Evolutionary conservation across 92 coral and sea anemone genomes (phyloP).

Genomic region (Galaxea fascicularis): DNA sequence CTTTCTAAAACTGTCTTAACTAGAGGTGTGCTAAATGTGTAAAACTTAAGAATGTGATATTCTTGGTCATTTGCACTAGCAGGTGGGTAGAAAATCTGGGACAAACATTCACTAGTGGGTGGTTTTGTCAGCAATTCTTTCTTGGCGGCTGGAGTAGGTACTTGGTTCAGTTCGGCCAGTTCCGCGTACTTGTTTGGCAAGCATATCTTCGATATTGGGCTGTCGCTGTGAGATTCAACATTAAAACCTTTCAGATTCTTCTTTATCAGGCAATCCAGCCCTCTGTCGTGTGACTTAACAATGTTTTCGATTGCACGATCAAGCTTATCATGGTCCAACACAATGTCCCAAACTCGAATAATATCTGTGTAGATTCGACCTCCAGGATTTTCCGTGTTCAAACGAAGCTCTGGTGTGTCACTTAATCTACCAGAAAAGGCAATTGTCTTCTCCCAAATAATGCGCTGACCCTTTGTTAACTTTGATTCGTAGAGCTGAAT

Average conservation of each 20-base stretch:
- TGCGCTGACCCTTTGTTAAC: constrained; percentile 79
- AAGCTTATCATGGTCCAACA: constrained; percentile 79
- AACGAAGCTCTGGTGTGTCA: constrained; percentile 72
- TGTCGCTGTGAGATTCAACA: background rate
- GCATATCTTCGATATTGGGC: background rate
- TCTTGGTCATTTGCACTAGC: constrained; percentile 95
- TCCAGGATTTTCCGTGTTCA: constrained; percentile 20
- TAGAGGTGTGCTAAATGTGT: constrained; percentile 82
- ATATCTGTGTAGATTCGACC: constrained; percentile 92
- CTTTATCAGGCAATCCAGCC: constrained; percentile 88
- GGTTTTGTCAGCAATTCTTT: constrained; percentile 34
- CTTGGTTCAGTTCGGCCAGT: constrained; percentile 18
- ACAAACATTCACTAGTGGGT: constrained; percentile 35
- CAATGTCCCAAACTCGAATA: constrained; percentile 97
- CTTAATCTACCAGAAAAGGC: constrained; percentile 94
- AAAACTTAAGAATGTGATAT: constrained; percentile 95
- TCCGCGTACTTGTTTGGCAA: constrained; percentile 49
- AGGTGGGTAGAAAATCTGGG: constrained; percentile 85
- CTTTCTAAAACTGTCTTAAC: constrained; percentile 79
- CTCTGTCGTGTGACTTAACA: constrained; percentile 89
- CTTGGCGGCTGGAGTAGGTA: background rate
- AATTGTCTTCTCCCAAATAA: constrained; percentile 91
- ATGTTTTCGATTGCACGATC: constrained; percentile 81
- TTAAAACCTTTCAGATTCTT: constrained; percentile 81
- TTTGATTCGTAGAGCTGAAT: constrained; percentile 83